A percentile compares a stretch with the other conserved stretches of the same genome.
These are phyloP conservation scores for Lithophane socia DNA, from an alignment of 2,888 invertebrate genomes.

Conservation along the genomic window DNA sequence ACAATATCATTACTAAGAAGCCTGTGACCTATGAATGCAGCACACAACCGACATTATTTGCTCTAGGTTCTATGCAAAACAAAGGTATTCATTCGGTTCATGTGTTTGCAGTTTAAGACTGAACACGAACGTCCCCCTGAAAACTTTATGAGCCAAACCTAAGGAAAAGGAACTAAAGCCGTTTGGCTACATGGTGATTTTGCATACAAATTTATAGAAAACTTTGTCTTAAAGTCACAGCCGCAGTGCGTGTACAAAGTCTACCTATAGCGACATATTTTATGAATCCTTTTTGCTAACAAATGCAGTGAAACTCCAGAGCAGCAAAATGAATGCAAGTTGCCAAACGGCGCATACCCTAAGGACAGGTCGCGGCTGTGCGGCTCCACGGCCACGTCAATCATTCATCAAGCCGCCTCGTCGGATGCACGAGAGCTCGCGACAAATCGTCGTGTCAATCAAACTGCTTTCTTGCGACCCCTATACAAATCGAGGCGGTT, in stretches of 20 bases:
- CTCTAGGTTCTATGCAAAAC: not conserved
- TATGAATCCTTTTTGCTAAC: conserved; percentile 1
- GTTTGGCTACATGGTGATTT: not conserved
- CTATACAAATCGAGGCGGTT: conserved; percentile 12
- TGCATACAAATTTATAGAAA: not conserved
- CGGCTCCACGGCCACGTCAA: conserved; percentile 3
- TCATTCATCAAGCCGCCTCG: conserved; percentile 21
- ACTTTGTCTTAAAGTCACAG: not conserved
- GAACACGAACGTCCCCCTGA: not conserved
- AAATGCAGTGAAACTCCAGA: not conserved
- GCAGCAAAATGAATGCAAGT: conserved; percentile 6
- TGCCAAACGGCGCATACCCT: conserved; percentile 15
- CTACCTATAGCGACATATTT: not conserved
- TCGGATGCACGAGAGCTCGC: conserved; percentile 21
- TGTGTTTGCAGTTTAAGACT: conserved; percentile 3
- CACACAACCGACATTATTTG: not conserved
- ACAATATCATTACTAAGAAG: conserved; percentile 7
- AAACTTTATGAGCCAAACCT: too few species aligned
- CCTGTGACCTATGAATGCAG: not conserved
- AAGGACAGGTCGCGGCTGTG: conserved; percentile 5
- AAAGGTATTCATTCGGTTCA: not conserved
- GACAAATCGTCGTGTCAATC: conserved; percentile 67
- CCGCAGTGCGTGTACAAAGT: not conserved
- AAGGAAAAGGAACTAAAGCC: too few species aligned
- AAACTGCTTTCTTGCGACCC: conserved; percentile 31